phyloP scores from a whole-genome alignment of 2,797 vertebrate species.

The Coranthus polyacanthus region DNA sequence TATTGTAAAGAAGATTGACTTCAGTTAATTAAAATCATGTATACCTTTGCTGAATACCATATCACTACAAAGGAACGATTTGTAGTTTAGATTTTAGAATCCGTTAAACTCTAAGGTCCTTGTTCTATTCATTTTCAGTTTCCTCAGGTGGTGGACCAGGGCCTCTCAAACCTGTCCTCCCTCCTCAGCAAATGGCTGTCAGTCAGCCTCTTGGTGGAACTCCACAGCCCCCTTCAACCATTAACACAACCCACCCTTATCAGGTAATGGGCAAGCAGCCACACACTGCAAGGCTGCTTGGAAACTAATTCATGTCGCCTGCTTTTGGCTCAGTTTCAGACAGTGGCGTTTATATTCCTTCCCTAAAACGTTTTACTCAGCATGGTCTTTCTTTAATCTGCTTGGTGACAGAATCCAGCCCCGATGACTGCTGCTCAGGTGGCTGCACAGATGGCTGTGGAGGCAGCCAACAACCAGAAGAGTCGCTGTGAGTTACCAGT shows the following conservation, averaged over 20 bases:
- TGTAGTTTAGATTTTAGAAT: background rate
- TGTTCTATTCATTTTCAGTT: conserved; percentile 56
- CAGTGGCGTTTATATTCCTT: conserved; percentile 35
- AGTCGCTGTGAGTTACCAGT: conserved; percentile 86
- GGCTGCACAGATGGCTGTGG: conserved; percentile 89
- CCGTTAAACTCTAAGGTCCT: conserved; percentile 19
- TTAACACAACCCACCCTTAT: conserved; percentile 73
- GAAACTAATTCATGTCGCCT: conserved; percentile 40
- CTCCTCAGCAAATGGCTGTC: conserved; percentile 79
- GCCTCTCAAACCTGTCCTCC: conserved; percentile 87
- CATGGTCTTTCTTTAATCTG: conserved; percentile 67
- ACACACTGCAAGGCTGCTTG: conserved; percentile 18
- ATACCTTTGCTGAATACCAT: too few species aligned
- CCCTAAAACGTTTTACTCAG: conserved; percentile 46
- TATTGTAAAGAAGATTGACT: too few species aligned
- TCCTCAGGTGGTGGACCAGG: conserved; percentile 82
- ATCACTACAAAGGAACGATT: background rate
- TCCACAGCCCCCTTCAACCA: conserved; percentile 77
- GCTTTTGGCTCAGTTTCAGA: conserved; percentile 57
- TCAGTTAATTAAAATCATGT: too few species aligned
- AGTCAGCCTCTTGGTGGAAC: conserved; percentile 69
- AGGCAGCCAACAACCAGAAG: conserved; percentile 91
- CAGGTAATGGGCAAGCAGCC: conserved; percentile 73
- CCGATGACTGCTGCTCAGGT: conserved; percentile 86
- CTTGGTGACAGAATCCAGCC: conserved; percentile 64